These are phyloP conservation scores for Steinernema feltiae DNA, from an alignment of 1,140 invertebrate species.

Conservation along the genomic window DNA sequence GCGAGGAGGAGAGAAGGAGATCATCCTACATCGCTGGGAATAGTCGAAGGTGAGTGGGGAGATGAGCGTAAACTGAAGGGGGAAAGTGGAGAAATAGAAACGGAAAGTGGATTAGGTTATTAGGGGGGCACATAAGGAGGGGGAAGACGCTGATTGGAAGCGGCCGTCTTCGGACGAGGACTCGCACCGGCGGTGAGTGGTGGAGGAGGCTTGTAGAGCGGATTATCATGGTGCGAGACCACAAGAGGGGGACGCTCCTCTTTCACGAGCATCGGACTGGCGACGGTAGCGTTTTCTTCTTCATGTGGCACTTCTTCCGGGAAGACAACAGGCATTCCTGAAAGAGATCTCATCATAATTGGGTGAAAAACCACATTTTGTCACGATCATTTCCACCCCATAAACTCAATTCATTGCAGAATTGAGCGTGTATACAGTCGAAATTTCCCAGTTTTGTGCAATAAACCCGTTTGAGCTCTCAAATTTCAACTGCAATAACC, in stretches of 20 bases:
- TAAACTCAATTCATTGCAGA: not conserved
- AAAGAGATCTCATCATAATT: too few species aligned
- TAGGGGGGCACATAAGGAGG: slow-evolving; percentile 30
- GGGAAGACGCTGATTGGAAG: slow-evolving; percentile 22
- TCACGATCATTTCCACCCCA: too few species aligned
- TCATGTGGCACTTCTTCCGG: slow-evolving; percentile 51
- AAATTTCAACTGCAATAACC: too few species aligned
- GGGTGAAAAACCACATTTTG: too few species aligned
- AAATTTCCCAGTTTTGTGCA: not conserved
- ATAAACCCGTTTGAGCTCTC: too few species aligned
- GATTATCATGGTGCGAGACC: slow-evolving; percentile 49
- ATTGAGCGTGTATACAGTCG: not conserved
- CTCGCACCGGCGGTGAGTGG: slow-evolving; percentile 27
- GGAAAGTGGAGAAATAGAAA: not conserved
- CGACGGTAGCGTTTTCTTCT: slow-evolving; percentile 39
- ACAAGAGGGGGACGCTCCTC: slow-evolving; percentile 49
- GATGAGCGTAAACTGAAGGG: not conserved
- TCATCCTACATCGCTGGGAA: slow-evolving; percentile 13
- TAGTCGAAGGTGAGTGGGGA: slow-evolving; percentile 2
- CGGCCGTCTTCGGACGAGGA: slow-evolving; percentile 29
- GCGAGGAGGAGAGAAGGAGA: slow-evolving; percentile 7
- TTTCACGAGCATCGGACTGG: slow-evolving; percentile 48
- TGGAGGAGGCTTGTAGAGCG: slow-evolving; percentile 50
- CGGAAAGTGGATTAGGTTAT: not conserved
- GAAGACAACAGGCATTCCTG: slow-evolving; percentile 45